phyloP scores from a whole-genome alignment of 1,140 invertebrate genomes.

The Drosophila leontia region DNA sequence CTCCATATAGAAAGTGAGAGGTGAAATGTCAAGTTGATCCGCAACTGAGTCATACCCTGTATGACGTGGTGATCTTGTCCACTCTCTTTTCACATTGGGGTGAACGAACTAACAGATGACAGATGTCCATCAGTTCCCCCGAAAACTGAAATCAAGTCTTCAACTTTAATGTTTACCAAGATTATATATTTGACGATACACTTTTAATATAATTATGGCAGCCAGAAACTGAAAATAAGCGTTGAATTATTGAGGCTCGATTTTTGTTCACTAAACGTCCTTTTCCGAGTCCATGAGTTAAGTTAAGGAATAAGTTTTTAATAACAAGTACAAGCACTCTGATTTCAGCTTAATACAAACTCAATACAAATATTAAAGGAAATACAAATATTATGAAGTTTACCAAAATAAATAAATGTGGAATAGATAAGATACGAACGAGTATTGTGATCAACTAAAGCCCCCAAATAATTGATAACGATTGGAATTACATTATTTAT shows the following conservation, averaged over 20 bases:
- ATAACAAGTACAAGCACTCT: background rate
- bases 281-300: background rate
- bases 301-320: too few relatives aligned
- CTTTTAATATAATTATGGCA: background rate
- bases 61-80: constrained; percentile 37
- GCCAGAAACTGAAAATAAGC: too few relatives aligned
- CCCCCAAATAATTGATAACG: background rate
- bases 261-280: background rate
- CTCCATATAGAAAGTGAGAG: background rate
- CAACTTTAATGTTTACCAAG: too few relatives aligned
- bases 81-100: background rate
- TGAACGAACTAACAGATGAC: background rate
- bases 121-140: too few relatives aligned
- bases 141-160: too few relatives aligned
- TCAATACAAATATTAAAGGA: background rate
- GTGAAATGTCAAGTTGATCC: constrained; percentile 33
- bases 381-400: background rate
- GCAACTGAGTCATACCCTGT: constrained; percentile 42
- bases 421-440: background rate
- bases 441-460: background rate
- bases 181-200: background rate
- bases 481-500: background rate
- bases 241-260: background rate
- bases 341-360: too few relatives aligned
- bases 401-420: background rate